phyloP scores from a whole-genome alignment of 2,797 vertebrate species.

The Brotula barbata region DNA sequence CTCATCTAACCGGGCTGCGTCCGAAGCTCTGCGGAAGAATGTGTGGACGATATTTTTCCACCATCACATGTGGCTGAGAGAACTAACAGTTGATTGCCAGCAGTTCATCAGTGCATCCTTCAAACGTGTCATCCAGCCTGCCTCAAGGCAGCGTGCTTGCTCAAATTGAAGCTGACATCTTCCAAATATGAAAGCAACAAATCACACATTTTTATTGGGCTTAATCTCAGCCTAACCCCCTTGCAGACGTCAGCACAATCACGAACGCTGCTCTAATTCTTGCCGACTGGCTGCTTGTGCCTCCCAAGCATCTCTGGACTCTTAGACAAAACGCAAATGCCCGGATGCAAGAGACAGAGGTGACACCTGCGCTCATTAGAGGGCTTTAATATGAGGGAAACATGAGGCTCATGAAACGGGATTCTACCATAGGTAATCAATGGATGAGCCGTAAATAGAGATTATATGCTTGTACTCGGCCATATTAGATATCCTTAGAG shows the following conservation, averaged over 20 bases:
- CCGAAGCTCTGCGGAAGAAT: conserved; percentile 44
- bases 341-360: conserved; percentile 46
- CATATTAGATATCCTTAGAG: conserved; percentile 20
- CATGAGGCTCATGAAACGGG: conserved; percentile 24
- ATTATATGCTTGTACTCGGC: conserved; percentile 15
- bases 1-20: conserved; percentile 1
- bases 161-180: conserved; percentile 83
- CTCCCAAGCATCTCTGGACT: conserved; percentile 64
- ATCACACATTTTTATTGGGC: conserved; percentile 83
- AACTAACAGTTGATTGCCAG: conserved; percentile 78
- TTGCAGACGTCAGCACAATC: conserved; percentile 81
- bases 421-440: conserved; percentile 31
- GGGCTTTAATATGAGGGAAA: conserved; percentile 46
- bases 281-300: conserved; percentile 71
- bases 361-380: conserved; percentile 65
- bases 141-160: conserved; percentile 71
- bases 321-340: conserved; percentile 45
- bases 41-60: conserved; percentile 62
- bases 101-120: conserved; percentile 82
- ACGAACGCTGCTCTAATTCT: conserved; percentile 74
- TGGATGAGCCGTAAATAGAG: conserved; percentile 39
- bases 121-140: conserved; percentile 75
- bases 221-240: conserved; percentile 75
- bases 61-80: conserved; percentile 68
- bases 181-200: conserved; percentile 85